Base-by-base conservation (phyloP, 2,888 invertebrate species). In the Sinodicranocentrus sp. region DNA sequence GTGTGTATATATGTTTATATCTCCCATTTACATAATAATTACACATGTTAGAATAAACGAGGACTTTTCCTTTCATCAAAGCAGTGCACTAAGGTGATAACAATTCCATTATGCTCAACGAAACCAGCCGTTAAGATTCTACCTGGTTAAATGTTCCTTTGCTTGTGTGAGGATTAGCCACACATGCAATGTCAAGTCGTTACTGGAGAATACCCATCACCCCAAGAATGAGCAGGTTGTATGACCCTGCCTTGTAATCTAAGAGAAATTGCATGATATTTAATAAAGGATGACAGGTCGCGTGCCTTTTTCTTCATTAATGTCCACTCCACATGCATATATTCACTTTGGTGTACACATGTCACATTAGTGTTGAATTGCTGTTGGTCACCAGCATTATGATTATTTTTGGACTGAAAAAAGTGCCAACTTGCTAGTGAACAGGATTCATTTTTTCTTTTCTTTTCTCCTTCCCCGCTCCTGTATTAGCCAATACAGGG, bases 331-430 rank as follows among this genome's bases (percentile, higher is more conserved):
- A 48, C 48, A 48, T n/a, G 17, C 17, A 48, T 48, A 48, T 48
- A 48, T 48, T 48, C 48, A 48, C 48, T 48, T 48, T 48, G 48
- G 48, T 5, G 5, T 26, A 59, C 59, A 59, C 61, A 61, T 33
- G 61, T 61, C 33, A 61, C 57, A 44, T 48, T 44, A 67, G 68
- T 48, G 68, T 43, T 63, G 43, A 43, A 68, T 68, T 68, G 48
- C 39, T 43, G 10, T 48, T 48, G 26, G 25, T 48, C 44, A 28
- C 68, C 25, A 1, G 21, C 13, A 23, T 44, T 67, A 39, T 21
- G 39, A 44, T 67, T 52, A 10, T 68, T 48, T 52, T 68, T 8
- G 10, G 33, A 33, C 5, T 3, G 33, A 26, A 33, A n/a, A 65
- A 67, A 67, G 67, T 67, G 67, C 39, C 44, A 65, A 65, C 33